phyloP scores from a whole-genome alignment of 2,888 invertebrate species.

The Phaedon cochleariae region DNA sequence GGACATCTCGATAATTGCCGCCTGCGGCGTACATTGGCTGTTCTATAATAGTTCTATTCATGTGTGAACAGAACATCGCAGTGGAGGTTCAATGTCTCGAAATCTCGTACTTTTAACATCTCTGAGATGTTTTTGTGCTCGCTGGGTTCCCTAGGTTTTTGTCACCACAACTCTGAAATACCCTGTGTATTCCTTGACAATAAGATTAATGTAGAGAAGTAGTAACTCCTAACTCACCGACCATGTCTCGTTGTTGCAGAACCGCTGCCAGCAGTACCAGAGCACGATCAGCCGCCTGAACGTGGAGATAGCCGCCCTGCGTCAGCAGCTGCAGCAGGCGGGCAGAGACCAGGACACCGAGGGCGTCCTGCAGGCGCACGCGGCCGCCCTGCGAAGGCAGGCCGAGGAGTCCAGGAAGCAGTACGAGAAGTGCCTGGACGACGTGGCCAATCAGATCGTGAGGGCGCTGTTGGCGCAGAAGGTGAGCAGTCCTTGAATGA shows the following conservation, averaged over 20 bases:
- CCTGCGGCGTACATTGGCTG: no score
- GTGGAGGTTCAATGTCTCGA: no score
- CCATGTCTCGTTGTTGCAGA: constrained; percentile 62
- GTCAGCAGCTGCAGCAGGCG: constrained; percentile 66
- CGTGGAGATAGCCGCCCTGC: constrained; percentile 74
- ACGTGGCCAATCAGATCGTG: constrained; percentile 85
- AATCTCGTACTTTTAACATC: no score
- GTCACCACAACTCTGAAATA: no score
- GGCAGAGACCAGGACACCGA: constrained; percentile 64
- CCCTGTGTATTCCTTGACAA: no score
- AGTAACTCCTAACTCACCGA: no score
- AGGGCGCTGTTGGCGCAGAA: constrained; percentile 85
- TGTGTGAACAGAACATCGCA: no score
- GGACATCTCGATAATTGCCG: no score
- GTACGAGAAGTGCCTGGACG: constrained; percentile 82
- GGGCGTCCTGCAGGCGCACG: constrained; percentile 68
- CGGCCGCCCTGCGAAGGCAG: constrained; percentile 70
- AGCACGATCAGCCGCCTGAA: constrained; percentile 72
- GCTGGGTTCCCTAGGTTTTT: no score
- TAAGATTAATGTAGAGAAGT: no score
- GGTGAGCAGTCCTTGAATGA: constrained; percentile 63
- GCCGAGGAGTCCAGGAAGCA: constrained; percentile 74
- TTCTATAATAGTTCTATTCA: no score
- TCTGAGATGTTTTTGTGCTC: no score
- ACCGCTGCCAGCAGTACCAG: constrained; percentile 77